phyloP scores from a whole-genome alignment of 2,797 vertebrate genomes.

The Coregonus ussuriensis region DNA sequence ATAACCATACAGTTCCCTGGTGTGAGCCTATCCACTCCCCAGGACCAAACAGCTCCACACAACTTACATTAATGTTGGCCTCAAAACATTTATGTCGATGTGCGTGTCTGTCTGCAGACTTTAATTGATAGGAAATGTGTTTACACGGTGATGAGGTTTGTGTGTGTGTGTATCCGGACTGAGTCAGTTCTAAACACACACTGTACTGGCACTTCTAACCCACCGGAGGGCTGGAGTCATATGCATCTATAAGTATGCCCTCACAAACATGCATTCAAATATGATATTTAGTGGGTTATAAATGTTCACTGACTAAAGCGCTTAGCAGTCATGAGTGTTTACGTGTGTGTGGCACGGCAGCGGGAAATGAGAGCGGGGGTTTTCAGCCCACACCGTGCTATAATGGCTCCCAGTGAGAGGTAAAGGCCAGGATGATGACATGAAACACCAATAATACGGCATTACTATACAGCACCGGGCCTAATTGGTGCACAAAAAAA shows the following conservation, averaged over 20 bases:
- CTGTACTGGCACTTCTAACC: neutral
- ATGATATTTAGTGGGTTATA: conserved; percentile 34
- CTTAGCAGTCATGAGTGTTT: conserved; percentile 10
- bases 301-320: conserved; percentile 12
- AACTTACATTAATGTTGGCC: conserved; percentile 57
- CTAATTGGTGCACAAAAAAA: conserved; percentile 20
- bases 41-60: conserved; percentile 51
- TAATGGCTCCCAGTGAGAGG: conserved; percentile 27
- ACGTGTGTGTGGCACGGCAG: conserved; percentile 16
- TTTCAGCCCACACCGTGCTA: conserved; percentile 20
- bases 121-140: conserved; percentile 63
- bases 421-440: conserved; percentile 22
- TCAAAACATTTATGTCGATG: conserved; percentile 60
- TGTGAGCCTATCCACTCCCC: conserved; percentile 36
- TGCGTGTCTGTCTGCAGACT: conserved; percentile 37
- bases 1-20: conserved; percentile 29
- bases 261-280: conserved; percentile 29
- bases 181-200: neutral
- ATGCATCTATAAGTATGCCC: neutral
- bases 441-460: conserved; percentile 39
- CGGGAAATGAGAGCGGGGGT: conserved; percentile 26
- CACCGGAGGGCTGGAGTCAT: neutral
- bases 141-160: conserved; percentile 18
- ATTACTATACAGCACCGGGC: conserved; percentile 16
- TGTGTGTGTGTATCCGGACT: no score